A percentile compares a stretch with the other conserved stretches of the same genome.
These are phyloP conservation scores for Naja naja DNA, from an alignment of 2,113 vertebrate genomes.

Conservation along the genomic window DNA sequence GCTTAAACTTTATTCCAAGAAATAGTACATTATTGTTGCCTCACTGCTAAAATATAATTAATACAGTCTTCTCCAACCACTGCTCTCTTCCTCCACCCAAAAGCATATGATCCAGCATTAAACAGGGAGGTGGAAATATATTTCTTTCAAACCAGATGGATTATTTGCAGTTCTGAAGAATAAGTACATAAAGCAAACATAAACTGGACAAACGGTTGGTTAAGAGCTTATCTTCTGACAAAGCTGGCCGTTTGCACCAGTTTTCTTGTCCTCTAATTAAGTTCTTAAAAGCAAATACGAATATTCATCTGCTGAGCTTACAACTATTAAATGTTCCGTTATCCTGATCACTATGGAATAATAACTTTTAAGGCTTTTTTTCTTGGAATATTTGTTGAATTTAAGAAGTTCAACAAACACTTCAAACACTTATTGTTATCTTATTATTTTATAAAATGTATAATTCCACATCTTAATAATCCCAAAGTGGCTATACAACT, in stretches of 20 bases:
- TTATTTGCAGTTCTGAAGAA: background rate
- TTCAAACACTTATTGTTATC: background rate
- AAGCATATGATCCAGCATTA: background rate
- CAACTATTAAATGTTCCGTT: background rate
- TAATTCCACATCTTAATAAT: background rate
- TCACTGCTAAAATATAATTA: background rate
- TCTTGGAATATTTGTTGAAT: background rate
- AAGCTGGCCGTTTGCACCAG: background rate
- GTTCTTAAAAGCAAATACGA: background rate
- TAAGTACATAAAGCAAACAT: background rate
- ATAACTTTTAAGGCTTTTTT: background rate
- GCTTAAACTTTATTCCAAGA: background rate
- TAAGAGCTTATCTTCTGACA: background rate
- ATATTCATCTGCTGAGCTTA: background rate
- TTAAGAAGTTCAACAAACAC: too few relatives aligned
- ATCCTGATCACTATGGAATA: background rate
- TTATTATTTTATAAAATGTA: background rate
- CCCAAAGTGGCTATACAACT: background rate
- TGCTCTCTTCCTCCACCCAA: background rate
- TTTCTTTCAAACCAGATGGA: background rate
- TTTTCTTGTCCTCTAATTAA: background rate
- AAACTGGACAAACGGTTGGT: background rate
- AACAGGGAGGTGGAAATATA: background rate
- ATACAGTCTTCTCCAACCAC: background rate
- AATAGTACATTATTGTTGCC: background rate